Percentiles rank a stretch among this genome's conserved stretches.
Evolutionary conservation across 1,140 invertebrate genomes (phyloP).

Genomic region (Lepidurus arcticus): DNA sequence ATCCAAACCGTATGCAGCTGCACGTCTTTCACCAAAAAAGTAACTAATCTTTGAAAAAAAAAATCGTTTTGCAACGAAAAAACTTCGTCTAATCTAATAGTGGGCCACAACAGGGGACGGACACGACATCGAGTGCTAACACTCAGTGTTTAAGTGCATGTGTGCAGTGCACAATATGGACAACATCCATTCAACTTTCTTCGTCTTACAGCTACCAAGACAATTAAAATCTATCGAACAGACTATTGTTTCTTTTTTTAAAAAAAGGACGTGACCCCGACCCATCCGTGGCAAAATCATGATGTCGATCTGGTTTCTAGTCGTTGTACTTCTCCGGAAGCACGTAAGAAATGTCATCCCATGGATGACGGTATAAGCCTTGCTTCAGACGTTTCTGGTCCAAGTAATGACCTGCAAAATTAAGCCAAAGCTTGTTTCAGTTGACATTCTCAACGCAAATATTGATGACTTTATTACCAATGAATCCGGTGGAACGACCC

Average conservation of each 20-base stretch:
- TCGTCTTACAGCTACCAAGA: background rate
- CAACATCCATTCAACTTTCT: background rate
- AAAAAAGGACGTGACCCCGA: background rate
- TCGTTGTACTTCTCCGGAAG: slow-evolving; percentile 69
- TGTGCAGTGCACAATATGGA: background rate
- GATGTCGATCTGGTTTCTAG: slow-evolving; percentile 24
- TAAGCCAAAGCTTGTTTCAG: background rate
- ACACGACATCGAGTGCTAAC: slow-evolving; percentile 5
- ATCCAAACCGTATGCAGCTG: background rate
- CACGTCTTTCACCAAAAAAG: background rate
- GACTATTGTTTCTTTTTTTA: background rate
- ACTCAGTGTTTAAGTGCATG: background rate
- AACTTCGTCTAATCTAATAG: background rate
- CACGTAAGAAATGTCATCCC: slow-evolving; percentile 99
- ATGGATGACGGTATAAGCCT: slow-evolving; percentile 97
- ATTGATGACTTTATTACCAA: slow-evolving; percentile 62
- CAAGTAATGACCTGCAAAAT: slow-evolving; percentile 77
- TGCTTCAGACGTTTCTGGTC: slow-evolving; percentile 98
- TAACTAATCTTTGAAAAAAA: background rate
- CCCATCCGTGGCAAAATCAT: background rate
- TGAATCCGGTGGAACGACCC: slow-evolving; percentile 96
- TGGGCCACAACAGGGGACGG: background rate
- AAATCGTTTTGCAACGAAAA: background rate
- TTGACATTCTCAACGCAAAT: background rate
- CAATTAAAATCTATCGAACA: background rate